Conservation (phyloP, 2,888 invertebrate species). For the Scaptomyza reducta region DNA sequence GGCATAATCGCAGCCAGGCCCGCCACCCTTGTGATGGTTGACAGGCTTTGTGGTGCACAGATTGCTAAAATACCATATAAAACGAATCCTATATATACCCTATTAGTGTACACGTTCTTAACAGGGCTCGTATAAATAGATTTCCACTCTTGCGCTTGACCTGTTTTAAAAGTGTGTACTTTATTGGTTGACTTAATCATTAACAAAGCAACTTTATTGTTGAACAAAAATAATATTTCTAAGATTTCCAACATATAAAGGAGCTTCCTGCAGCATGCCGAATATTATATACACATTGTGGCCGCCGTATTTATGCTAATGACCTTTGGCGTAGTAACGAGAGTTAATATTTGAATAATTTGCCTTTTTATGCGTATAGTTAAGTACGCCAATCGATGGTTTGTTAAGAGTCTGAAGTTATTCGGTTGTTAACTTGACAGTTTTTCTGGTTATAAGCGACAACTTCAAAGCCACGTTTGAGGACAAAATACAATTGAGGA, state of each 20-base stretch:
- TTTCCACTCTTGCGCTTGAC: conserved; percentile 20
- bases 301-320: not conserved
- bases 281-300: too few species aligned
- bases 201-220: not conserved
- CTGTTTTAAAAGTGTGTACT: conserved; percentile 3
- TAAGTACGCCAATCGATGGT: conserved; percentile 19
- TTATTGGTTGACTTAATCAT: not conserved
- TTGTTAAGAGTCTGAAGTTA: conserved; percentile 3
- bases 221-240: too few species aligned
- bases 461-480: conserved; percentile 64
- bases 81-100: conserved; percentile 33
- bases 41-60: conserved; percentile 52
- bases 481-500: conserved; percentile 47
- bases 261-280: too few species aligned
- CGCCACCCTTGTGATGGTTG: conserved; percentile 16
- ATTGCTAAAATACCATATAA: conserved; percentile 50
- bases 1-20: conserved; percentile 67
- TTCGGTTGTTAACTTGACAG: conserved; percentile 9
- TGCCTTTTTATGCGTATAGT: not conserved
- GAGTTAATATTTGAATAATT: not conserved
- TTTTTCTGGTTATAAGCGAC: conserved; percentile 33
- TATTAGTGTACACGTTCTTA: conserved; percentile 31
- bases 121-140: conserved; percentile 18
- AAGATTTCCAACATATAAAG: too few species aligned
- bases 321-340: not conserved